phyloP scores from a whole-genome alignment of 2,888 invertebrate species.

The Operophtera brumata region DNA sequence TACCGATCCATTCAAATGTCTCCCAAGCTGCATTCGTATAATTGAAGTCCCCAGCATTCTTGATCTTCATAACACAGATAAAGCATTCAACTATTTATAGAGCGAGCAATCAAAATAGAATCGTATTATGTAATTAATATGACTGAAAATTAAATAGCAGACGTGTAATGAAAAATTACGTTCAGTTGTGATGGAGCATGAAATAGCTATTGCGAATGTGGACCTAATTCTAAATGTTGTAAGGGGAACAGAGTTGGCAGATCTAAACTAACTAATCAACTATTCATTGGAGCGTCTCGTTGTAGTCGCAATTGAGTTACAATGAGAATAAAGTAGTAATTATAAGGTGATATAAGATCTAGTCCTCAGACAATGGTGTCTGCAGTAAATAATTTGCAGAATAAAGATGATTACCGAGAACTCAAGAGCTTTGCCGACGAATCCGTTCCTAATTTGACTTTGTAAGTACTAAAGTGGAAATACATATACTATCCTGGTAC shows the following conservation, averaged over 20 bases:
- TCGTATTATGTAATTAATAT: slow-evolving; percentile 53
- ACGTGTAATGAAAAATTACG: slow-evolving; percentile 51
- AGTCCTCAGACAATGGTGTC: background rate
- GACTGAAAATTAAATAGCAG: slow-evolving; percentile 53
- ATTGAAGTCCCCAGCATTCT: slow-evolving; percentile 45
- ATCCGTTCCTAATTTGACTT: background rate
- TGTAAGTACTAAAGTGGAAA: background rate
- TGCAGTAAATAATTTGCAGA: background rate
- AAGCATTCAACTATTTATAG: slow-evolving; percentile 43
- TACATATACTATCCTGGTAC: background rate
- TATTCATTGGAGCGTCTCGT: too few relatives aligned
- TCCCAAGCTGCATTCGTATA: slow-evolving; percentile 50
- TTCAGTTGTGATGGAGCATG: slow-evolving; percentile 45
- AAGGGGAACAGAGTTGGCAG: background rate
- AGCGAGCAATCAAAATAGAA: slow-evolving; percentile 44
- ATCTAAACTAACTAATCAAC: background rate
- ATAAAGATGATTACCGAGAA: background rate
- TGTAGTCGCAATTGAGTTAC: too few relatives aligned
- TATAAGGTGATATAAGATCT: too few relatives aligned
- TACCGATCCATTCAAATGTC: slow-evolving; percentile 62
- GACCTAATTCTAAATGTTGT: slow-evolving; percentile 22
- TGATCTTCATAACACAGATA: slow-evolving; percentile 47
- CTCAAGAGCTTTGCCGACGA: background rate
- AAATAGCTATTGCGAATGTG: slow-evolving; percentile 28
- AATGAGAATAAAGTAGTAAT: too few relatives aligned